phyloP scores from a whole-genome alignment of 2,888 invertebrate species.

The Cynaeus angustus region DNA sequence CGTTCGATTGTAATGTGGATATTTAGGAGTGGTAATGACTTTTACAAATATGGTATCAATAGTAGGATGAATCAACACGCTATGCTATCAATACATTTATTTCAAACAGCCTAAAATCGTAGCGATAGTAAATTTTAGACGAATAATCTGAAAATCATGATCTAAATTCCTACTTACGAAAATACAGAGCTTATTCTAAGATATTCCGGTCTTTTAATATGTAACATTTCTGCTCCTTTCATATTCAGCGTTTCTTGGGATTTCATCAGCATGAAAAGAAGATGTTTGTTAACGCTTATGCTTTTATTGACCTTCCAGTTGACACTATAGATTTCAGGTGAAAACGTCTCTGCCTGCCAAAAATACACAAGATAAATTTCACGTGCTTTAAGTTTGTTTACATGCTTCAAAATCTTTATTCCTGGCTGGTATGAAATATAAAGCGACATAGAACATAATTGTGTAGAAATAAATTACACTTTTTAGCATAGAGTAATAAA shows the following conservation, averaged over 20 bases:
- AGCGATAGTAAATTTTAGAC: slow-evolving; percentile 26
- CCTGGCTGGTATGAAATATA: slow-evolving; percentile 24
- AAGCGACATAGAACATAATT: slow-evolving; percentile 18
- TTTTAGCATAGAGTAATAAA: slow-evolving; percentile 2
- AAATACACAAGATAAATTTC: slow-evolving; percentile 1
- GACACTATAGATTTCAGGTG: slow-evolving; percentile 9
- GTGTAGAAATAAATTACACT: slow-evolving; percentile 3
- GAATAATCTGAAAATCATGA: slow-evolving; percentile 19
- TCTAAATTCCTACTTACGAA: neutral
- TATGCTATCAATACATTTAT: too few relatives aligned
- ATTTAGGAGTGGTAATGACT: too few relatives aligned
- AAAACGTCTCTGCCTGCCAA: slow-evolving; percentile 26
- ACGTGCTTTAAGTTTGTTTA: neutral
- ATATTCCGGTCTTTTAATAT: slow-evolving; percentile 23
- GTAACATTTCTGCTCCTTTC: slow-evolving; percentile 31
- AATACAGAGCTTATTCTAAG: neutral
- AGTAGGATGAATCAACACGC: too few relatives aligned
- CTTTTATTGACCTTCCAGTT: slow-evolving; percentile 19
- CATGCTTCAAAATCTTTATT: slow-evolving; percentile 20
- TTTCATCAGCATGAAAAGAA: slow-evolving; percentile 34
- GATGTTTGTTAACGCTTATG: slow-evolving; percentile 9
- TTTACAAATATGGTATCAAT: too few relatives aligned
- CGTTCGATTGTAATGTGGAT: too few relatives aligned
- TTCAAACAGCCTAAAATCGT: slow-evolving; percentile 25
- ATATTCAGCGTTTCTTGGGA: slow-evolving; percentile 18